These are phyloP conservation scores for Melanocharis versteri DNA, from an alignment of 2,113 vertebrate genomes.

Conservation along the genomic window DNA sequence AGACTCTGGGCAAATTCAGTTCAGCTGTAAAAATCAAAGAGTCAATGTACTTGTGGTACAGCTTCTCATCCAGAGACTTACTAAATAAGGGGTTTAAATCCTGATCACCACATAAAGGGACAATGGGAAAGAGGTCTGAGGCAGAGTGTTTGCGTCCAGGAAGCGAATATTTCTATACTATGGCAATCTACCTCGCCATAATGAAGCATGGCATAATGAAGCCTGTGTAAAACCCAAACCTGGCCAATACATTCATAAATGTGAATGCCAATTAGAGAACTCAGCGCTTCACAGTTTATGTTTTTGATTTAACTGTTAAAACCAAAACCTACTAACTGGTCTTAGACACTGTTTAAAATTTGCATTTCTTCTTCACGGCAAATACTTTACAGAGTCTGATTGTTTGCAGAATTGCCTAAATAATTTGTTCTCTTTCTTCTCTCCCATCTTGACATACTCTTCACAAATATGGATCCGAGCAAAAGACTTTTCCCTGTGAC, in stretches of 20 bases:
- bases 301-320: not conserved
- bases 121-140: not conserved
- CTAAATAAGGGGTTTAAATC: not conserved
- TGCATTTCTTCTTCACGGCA: not conserved
- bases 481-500: not conserved
- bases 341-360: not conserved
- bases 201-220: not conserved
- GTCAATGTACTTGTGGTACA: not conserved
- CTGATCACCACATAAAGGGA: not conserved
- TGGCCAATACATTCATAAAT: not conserved
- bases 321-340: not conserved
- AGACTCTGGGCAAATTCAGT: not conserved
- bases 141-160: not conserved
- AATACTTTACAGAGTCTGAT: not conserved
- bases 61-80: not conserved
- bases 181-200: not conserved
- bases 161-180: not conserved
- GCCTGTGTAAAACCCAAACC: not conserved
- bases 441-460: not conserved
- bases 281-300: not conserved
- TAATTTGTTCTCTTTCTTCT: not conserved
- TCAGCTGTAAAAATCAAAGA: not conserved
- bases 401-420: not conserved
- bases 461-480: not conserved
- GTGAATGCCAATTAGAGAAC: not conserved